Percentiles rank a stretch among this genome's conserved stretches.
Conservation (phyloP, 2,797 vertebrate genomes). For the Mallotus villosus region DNA sequence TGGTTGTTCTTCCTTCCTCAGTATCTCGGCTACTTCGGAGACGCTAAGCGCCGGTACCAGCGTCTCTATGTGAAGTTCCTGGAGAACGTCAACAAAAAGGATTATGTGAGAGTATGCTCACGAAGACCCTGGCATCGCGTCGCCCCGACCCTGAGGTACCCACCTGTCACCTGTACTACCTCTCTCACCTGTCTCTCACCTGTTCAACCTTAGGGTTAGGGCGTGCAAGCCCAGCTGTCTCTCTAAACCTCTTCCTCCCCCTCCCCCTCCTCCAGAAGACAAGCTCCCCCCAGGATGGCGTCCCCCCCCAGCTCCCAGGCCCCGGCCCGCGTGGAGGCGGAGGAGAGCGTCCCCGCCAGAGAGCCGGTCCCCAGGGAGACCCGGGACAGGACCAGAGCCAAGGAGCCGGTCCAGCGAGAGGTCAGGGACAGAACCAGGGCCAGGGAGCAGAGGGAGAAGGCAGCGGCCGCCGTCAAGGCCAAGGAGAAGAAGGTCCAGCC, state of each 20-base stretch:
- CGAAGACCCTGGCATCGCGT: slow-evolving; percentile 89
- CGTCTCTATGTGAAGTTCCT: slow-evolving; percentile 92
- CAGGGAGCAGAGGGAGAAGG: slow-evolving; percentile 65
- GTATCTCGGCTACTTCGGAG: slow-evolving; percentile 92
- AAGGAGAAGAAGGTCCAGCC: slow-evolving; percentile 53
- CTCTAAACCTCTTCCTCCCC: neutral
- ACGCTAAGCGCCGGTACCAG: slow-evolving; percentile 91
- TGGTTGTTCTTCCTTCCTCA: slow-evolving; percentile 44
- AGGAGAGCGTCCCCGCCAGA: slow-evolving; percentile 45
- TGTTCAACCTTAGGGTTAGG: neutral
- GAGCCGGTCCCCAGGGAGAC: neutral
- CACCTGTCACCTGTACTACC: neutral
- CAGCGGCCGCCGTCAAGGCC: slow-evolving; percentile 40
- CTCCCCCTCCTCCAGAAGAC: slow-evolving; percentile 71
- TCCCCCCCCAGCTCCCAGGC: slow-evolving; percentile 69
- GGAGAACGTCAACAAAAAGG: slow-evolving; percentile 94
- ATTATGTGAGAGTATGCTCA: slow-evolving; percentile 89
- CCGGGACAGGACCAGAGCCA: neutral
- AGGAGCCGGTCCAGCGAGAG: neutral
- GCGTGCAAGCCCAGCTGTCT: neutral
- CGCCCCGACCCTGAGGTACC: slow-evolving; percentile 82
- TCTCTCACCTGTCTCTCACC: neutral
- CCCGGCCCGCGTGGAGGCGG: slow-evolving; percentile 54
- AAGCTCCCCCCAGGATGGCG: slow-evolving; percentile 79
- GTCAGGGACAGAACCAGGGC: slow-evolving; percentile 57